These are phyloP conservation scores for Thalassaphorura encarpata DNA, from an alignment of 1,140 invertebrate species.

Conservation along the genomic window DNA sequence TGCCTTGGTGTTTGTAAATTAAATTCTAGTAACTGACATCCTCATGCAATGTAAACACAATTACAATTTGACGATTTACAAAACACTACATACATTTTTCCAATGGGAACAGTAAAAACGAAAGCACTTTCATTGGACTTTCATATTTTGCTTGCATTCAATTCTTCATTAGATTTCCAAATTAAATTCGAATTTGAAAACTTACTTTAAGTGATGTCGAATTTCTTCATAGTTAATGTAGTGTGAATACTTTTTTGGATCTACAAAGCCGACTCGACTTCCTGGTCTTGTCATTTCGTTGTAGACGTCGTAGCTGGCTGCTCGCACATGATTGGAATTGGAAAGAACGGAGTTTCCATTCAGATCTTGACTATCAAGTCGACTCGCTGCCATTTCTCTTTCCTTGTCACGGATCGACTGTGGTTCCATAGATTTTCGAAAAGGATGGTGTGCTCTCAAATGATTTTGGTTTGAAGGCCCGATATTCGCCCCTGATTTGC, in stretches of 20 bases:
- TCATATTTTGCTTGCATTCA: too few species aligned
- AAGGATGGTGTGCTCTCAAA: constrained; percentile 13
- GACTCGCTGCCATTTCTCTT: constrained; percentile 29
- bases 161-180: not conserved
- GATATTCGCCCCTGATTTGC: constrained; percentile 10
- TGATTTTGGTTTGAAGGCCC: not conserved
- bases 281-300: constrained; percentile 43
- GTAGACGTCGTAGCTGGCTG: constrained; percentile 40
- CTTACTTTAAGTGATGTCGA: constrained; percentile 64
- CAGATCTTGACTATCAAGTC: constrained; percentile 19
- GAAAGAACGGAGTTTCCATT: constrained; percentile 23
- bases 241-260: constrained; percentile 55
- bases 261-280: constrained; percentile 45
- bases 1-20: too few species aligned
- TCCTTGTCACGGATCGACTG: constrained; percentile 29
- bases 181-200: not conserved
- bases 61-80: too few species aligned
- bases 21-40: too few species aligned
- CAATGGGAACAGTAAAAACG: too few species aligned
- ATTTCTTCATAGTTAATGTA: constrained; percentile 77
- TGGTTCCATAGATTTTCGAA: constrained; percentile 23
- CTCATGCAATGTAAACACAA: too few species aligned
- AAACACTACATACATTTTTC: too few species aligned
- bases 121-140: too few species aligned
- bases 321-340: constrained; percentile 41